Evolutionary conservation across 2,113 vertebrate genomes (phyloP).

Genomic region (Alexandromys fortis): DNA sequence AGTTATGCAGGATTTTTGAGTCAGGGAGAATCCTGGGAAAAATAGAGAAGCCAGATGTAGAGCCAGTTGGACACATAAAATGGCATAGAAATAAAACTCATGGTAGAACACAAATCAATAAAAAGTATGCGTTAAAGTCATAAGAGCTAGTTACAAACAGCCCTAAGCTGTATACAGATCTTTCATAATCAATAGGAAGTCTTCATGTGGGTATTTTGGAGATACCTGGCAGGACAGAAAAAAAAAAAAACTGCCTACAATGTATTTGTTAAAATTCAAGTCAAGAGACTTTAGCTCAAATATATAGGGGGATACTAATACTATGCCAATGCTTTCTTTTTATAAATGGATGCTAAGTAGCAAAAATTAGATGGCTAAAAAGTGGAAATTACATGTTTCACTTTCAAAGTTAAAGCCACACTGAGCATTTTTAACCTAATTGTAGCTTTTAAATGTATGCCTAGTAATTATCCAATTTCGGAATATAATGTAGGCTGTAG

Average conservation of each 20-base stretch:
- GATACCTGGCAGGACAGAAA: background rate
- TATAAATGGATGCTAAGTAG: slow-evolving; percentile 50
- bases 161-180: background rate
- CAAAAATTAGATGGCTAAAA: slow-evolving; percentile 20
- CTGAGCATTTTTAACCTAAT: slow-evolving; percentile 54
- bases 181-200: background rate
- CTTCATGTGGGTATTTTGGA: background rate
- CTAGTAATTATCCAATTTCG: slow-evolving; percentile 21
- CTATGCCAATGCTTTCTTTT: background rate
- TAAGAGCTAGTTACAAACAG: background rate
- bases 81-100: background rate
- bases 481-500: slow-evolving; percentile 38
- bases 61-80: background rate
- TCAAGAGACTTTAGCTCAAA: slow-evolving; percentile 6
- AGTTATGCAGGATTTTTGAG: background rate
- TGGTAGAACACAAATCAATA: background rate
- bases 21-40: background rate
- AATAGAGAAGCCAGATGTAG: background rate
- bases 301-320: slow-evolving; percentile 14
- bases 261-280: background rate
- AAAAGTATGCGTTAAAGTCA: background rate
- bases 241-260: background rate
- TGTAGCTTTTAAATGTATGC: slow-evolving; percentile 35
- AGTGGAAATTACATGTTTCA: slow-evolving; percentile 65
- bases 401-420: slow-evolving; percentile 54